These are phyloP conservation scores for Pachycephus smyrnensis DNA, from an alignment of 2,888 invertebrate genomes.

Conservation along the genomic window DNA sequence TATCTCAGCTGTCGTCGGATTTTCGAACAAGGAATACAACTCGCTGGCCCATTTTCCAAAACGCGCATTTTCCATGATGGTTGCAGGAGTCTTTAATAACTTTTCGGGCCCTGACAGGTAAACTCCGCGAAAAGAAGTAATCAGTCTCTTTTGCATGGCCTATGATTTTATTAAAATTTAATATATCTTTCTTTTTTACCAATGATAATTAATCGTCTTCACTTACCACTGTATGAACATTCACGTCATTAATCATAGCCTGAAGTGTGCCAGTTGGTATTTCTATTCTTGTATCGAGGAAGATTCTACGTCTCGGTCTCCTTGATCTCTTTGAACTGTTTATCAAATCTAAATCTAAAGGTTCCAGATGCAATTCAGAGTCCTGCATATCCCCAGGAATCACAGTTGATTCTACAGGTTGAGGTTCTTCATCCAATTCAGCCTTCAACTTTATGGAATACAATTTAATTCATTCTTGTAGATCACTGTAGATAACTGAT, in stretches of 20 bases:
- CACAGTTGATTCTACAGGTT: background rate
- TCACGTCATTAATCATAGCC: background rate
- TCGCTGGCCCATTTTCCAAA: background rate
- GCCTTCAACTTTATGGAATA: background rate
- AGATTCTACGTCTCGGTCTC: background rate
- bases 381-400: background rate
- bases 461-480: background rate
- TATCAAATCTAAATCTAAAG: background rate
- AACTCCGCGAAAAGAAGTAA: background rate
- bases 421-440: background rate
- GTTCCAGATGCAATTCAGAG: background rate
- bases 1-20: background rate
- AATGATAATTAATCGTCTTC: background rate
- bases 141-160: background rate
- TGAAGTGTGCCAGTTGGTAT: background rate
- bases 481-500: slow-evolving; percentile 7
- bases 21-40: background rate
- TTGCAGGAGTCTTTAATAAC: background rate
- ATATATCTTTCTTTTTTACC: background rate
- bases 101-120: background rate
- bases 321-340: background rate
- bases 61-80: background rate
- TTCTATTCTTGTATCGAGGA: background rate
- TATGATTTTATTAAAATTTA: background rate
- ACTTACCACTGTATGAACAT: background rate